Conservation (phyloP, 2,888 invertebrate genomes). For the Drosophila longiperda region DNA sequence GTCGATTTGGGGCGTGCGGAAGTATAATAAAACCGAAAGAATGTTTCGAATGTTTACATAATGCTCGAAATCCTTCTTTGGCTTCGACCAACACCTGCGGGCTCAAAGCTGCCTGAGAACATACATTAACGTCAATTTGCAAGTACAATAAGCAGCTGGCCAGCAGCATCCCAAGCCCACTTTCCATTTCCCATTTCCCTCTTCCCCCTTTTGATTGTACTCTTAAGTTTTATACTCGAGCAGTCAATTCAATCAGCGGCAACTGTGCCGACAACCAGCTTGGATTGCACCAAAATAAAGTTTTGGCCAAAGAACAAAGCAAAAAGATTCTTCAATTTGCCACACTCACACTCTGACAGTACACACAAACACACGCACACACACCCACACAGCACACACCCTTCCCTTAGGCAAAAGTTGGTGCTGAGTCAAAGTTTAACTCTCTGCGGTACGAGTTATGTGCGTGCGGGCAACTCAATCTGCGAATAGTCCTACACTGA, state of each 20-base stretch:
- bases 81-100: conserved; percentile 27
- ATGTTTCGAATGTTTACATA: conserved; percentile 46
- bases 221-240: conserved; percentile 55
- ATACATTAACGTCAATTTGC: conserved; percentile 57
- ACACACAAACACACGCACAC: conserved; percentile 4
- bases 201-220: conserved; percentile 40
- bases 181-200: background rate
- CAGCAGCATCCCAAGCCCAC: conserved; percentile 1
- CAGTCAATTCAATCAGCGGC: conserved; percentile 69
- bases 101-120: conserved; percentile 26
- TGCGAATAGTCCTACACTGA: conserved; percentile 22
- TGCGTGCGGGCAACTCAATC: conserved; percentile 62
- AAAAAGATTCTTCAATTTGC: conserved; percentile 35
- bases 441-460: conserved; percentile 35
- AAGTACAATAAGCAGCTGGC: conserved; percentile 56
- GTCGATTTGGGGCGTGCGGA: conserved; percentile 6
- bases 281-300: conserved; percentile 36
- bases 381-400: background rate
- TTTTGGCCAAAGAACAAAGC: conserved; percentile 38
- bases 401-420: conserved; percentile 26
- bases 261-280: conserved; percentile 27
- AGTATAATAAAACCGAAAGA: conserved; percentile 37
- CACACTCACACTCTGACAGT: background rate
- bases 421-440: conserved; percentile 33
- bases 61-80: conserved; percentile 16